Base-by-base conservation (phyloP, 2,113 vertebrate species). In the Oryctolagus cuniculus region DNA sequence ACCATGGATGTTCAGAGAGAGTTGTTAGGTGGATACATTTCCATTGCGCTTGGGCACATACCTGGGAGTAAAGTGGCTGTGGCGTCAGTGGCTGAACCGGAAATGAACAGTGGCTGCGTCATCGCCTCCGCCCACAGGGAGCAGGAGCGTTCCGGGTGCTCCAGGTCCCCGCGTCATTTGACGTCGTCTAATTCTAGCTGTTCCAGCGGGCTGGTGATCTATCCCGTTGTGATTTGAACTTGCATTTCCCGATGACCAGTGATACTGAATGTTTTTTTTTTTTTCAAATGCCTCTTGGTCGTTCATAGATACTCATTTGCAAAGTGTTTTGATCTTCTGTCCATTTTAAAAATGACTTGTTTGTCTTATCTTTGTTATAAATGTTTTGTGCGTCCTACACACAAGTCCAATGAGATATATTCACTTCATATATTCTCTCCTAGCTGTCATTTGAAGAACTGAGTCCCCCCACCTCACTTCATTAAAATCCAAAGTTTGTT, bases 141-240 rank as follows among this genome's bases (percentile, higher is more conserved):
- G 31, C 29, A 9, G 7, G 17, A 27, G 72, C 6, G 73, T 38
- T 89, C 44, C 10, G 5, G 10, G 31, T 53, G 10, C 34, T 51
- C n/a, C 19, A 0, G 0, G 3, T 38, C 21, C 12, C 44, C 27
- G 13, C 16, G 13, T 63, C 51, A 4, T 16, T 38, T 25, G 38
- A 6, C 63, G 1, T 58, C 31, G 22, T n/a, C 61, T 53, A 13
- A 6, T 66, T 17, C 64, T 63, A 55, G 24, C 55, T n/a, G 19
- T 69, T n/a, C 29, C 31, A 21, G 27, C 69, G 29, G 51, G 15
- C 44, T 4, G 1, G 4, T 53, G 58, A 22, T 21, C 0, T 75
- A 11, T 79, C 73, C 66, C 27, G 0, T 51, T 27, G 22, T 16
- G 44, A 31, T 67, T 87, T 88, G 70, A 61, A 61, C 55, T 58